Percentiles rank a stretch among this genome's conserved stretches.
phyloP scores from a whole-genome alignment of 2,113 vertebrate genomes.

The chimpanzee (Pan troglodytes) region NHGRI_mPanTro3-v2.1_pri NC_086015.1:19330001-19330500 shows the following conservation, averaged over 20 bases:
- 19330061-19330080: too few species aligned
- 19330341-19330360: background rate
- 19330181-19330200: too few species aligned
- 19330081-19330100: too few species aligned
- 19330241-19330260: background rate
- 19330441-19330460: background rate
- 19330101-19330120: too few species aligned
- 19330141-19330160: too few species aligned
- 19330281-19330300: background rate
- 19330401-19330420: background rate
- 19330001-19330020: too few species aligned
- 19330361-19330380: background rate
- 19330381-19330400: background rate
- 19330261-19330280: conserved; percentile 5
- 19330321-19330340: background rate
- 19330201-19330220: too few species aligned
- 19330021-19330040: too few species aligned
- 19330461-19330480: background rate
- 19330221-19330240: background rate
- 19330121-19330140: too few species aligned
- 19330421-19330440: background rate
- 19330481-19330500: background rate
- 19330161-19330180: too few species aligned
- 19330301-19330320: conserved; percentile 7
- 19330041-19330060: too few species aligned